Evolutionary conservation across 2,888 invertebrate genomes (phyloP).

Genomic region (Philopedon plagiatum): DNA sequence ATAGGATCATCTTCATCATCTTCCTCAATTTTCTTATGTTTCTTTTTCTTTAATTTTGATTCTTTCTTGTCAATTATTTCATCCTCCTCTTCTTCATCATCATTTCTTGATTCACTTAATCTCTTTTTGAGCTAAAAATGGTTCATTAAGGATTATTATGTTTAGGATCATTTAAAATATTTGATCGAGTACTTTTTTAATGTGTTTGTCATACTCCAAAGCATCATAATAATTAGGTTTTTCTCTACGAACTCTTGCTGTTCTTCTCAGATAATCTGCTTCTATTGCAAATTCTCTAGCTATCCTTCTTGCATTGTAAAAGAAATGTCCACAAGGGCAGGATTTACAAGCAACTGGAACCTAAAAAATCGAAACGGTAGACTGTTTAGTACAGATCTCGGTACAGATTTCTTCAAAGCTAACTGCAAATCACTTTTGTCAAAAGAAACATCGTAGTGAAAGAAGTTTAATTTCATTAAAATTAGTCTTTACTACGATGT

Average conservation of each 20-base stretch:
- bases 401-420: too few relatives aligned
- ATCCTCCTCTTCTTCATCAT: constrained; percentile 70
- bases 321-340: constrained; percentile 87
- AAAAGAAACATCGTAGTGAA: too few relatives aligned
- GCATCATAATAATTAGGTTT: constrained; percentile 89
- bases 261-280: constrained; percentile 74
- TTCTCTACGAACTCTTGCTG: constrained; percentile 81
- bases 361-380: constrained; percentile 65
- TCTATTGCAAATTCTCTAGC: constrained; percentile 69
- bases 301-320: constrained; percentile 78
- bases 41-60: constrained; percentile 58
- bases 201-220: constrained; percentile 84
- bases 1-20: constrained; percentile 68
- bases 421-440: too few relatives aligned
- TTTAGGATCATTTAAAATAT: neutral
- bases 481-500: neutral
- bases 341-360: constrained; percentile 89
- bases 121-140: constrained; percentile 65
- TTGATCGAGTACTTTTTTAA: constrained; percentile 72
- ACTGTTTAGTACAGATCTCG: too few relatives aligned
- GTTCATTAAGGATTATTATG: neutral
- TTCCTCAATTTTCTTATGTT: constrained; percentile 64
- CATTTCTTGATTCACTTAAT: constrained; percentile 71
- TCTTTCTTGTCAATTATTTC: constrained; percentile 46
- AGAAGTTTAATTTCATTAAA: too few relatives aligned